Base-by-base conservation (phyloP, 2,888 invertebrate genomes). In the Tetragnatha montana region DNA sequence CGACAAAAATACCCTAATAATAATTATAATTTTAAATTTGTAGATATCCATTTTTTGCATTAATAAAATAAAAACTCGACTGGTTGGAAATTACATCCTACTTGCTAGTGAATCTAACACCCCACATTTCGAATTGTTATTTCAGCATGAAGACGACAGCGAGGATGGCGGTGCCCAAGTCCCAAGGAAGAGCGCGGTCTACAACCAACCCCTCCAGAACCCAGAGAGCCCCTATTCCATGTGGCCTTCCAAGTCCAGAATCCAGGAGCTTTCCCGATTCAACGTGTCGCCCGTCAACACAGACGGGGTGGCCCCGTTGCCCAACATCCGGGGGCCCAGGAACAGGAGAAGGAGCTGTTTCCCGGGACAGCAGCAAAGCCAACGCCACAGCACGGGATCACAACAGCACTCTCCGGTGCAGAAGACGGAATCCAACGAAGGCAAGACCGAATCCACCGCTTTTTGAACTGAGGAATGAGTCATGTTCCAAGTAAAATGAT, bases 221-320 rank as follows among this genome's bases (percentile, higher is more conserved):
- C 10, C 79, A 0, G 90, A 90, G 8, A 87, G 83, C 17, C 84
- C 90, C 4, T 88, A 88, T 22, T 88, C 88, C 35, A 49, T 88
- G 70, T 91, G 91, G 91, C 91, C 91, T 0, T 83, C 83, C 0
- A 87, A 84, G 35, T 49, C 79, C 10, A 50, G 88, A n/a, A 75
- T 81, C 60, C 84, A 91, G 49, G 89, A 89, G 60, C 35, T 78
- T 21, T 79, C 90, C 47, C 10, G 91, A 10, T 91, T 88, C 82
- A 82, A 82, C 74, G 91, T 91, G 0, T 75, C 78, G 4, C 88
- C 91, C 0, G 91, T 91, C 47, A 79, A 60, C 47, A 73, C 22
- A 17, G 91, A 86, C 0, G 88, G 84, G 50, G 78, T 88, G 19
- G 49, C 85, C 35, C 84, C 76, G 3, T 68, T 86, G 49, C 91